Evolutionary conservation across 2,113 vertebrate species (phyloP), one percentile per base, ranked within the genome.

Genomic region (Toxotes jaculatrix): DNA sequence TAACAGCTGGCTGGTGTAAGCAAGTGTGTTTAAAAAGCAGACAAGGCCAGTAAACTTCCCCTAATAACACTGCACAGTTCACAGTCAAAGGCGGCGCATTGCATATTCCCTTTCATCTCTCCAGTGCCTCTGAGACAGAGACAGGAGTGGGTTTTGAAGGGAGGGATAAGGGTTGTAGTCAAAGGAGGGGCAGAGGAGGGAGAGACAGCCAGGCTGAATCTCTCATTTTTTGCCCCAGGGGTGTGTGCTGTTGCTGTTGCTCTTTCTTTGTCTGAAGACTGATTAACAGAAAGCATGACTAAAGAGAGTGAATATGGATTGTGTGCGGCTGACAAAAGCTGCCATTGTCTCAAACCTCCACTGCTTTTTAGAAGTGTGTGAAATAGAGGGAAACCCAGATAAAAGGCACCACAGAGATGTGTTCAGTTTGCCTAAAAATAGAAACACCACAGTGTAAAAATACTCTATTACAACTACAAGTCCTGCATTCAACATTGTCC

Each of bases 21-120:
- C 66, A 40, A 79, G 87, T 56, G 79, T 84, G 77, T 83, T 88
- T 83, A 85, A 89, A 86, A 72, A 56, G 57, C 88, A 90, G 90
- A 84, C 87, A 47, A 75, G 90, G 84, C 88, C 82, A 74, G 86
- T 85, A 87, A 90, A 92, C 89, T 88, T 89, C 87, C 89, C 71
- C 77, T 81, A 86, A 89, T 84, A 91, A 88, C 78, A 85, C 66
- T 42, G 80, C 84, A 74, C 87, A 88, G 84, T 91, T 92, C 85
- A 78, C 85, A 91, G 92, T 90, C 91, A 88, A 82, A 92, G 89
- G 89, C 88, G 72, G 84, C 56, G 32, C 91, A 94, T 95, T 81
- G 80, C 76, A 69, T 82, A 95, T 95, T 94, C 94, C 56, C 94
- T 95, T 95, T 94, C 89, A 95, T 95, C 89, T 93, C 64, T 43